These are phyloP conservation scores for Cosmorhoe ocellata DNA, from an alignment of 2,888 invertebrate genomes.

Conservation along the genomic window DNA sequence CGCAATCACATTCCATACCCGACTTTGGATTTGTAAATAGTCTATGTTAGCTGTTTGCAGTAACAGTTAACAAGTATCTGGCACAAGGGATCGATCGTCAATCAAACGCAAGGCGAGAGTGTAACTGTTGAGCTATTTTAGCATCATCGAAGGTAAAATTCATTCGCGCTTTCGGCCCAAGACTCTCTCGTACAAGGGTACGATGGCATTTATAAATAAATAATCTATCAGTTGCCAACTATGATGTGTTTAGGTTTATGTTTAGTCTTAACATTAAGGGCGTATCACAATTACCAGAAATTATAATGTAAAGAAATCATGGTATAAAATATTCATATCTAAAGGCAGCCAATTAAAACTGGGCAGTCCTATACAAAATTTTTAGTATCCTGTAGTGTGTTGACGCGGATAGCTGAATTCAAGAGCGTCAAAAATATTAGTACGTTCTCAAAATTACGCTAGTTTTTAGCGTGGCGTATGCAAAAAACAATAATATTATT, in stretches of 20 bases:
- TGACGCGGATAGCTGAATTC: no score
- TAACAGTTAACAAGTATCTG: constrained; percentile 76
- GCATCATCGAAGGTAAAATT: constrained; percentile 81
- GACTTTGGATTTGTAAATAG: constrained; percentile 48
- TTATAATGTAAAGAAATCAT: no score
- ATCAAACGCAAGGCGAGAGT: constrained; percentile 82
- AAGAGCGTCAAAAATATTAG: no score
- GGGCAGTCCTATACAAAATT: no score
- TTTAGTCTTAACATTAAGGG: constrained; percentile 46
- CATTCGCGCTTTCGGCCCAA: constrained; percentile 79
- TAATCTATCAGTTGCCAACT: constrained; percentile 70
- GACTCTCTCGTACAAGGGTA: constrained; percentile 78
- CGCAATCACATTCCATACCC: constrained; percentile 45
- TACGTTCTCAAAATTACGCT: constrained; percentile 45
- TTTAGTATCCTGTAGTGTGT: no score
- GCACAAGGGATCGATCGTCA: constrained; percentile 82
- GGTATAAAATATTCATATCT: no score
- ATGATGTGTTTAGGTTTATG: constrained; percentile 49
- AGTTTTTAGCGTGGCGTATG: constrained; percentile 20
- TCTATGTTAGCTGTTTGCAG: constrained; percentile 60
- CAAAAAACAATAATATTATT: constrained; percentile 31
- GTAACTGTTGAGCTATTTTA: constrained; percentile 78
- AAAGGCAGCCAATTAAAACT: no score
- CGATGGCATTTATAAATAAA: constrained; percentile 76
- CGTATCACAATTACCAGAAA: no score